Percentiles rank a stretch among this genome's conserved stretches.
These are phyloP conservation scores for Actinemys pallida DNA, from an alignment of 2,113 vertebrate species.

Conservation along the genomic window DNA sequence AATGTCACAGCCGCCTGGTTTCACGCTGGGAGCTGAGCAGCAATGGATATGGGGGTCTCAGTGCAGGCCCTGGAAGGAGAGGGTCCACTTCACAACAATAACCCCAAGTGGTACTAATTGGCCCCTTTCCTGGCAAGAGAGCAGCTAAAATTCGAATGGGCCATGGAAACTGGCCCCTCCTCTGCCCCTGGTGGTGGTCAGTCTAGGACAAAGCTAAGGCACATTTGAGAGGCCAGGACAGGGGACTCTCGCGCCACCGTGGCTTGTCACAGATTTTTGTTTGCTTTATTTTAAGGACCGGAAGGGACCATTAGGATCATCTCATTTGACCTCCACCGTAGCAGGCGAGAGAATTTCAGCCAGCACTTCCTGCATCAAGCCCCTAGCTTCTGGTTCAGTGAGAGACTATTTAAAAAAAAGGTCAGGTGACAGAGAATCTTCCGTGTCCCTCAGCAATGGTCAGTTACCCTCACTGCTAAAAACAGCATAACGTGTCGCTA, in stretches of 20 bases:
- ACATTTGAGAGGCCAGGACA: not conserved
- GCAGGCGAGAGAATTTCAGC: not conserved
- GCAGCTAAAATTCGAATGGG: not conserved
- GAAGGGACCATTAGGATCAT: not conserved
- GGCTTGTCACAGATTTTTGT: not conserved
- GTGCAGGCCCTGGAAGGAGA: not conserved
- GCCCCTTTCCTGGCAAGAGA: not conserved
- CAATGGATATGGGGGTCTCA: not conserved
- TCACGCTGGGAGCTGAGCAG: not conserved
- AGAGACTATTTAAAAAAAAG: not conserved
- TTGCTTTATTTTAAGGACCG: not conserved
- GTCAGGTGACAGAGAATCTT: not conserved
- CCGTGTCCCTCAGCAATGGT: not conserved
- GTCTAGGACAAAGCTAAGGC: not conserved
- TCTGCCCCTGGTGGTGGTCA: not conserved
- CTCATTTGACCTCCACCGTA: not conserved
- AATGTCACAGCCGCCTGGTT: not conserved
- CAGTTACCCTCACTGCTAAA: not conserved
- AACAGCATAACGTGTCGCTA: not conserved
- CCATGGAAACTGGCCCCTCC: not conserved
- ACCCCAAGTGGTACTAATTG: not conserved
- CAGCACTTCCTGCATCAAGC: not conserved
- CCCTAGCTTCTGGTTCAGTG: not conserved
- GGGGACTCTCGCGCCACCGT: not conserved
- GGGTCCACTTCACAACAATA: not conserved